Evolutionary conservation across 53 echinoderm and acorn worm species (phyloP).

Genomic region (Apostichopus leukothele): DNA sequence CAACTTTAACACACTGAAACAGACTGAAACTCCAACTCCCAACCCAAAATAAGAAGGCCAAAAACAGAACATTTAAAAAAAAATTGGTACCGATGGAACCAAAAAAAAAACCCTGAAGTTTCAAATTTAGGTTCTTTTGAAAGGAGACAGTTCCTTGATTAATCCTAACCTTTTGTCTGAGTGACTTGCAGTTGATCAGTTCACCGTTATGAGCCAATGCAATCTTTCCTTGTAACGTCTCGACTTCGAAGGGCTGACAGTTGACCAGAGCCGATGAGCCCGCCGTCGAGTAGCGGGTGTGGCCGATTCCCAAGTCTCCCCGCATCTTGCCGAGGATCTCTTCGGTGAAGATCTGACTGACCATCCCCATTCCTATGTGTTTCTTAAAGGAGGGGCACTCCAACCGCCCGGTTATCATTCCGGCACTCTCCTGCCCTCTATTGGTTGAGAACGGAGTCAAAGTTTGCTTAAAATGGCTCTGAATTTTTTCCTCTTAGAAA

Average conservation of each 20-base stretch:
- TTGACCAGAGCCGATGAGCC: constrained; percentile 86
- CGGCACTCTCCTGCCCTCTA: constrained; percentile 97
- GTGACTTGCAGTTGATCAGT: constrained; percentile 76
- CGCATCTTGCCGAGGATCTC: constrained; percentile 71
- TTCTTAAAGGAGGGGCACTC: constrained; percentile 67
- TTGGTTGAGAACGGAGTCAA: not conserved
- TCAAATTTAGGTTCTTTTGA: too few species aligned
- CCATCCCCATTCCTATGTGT: constrained; percentile 96
- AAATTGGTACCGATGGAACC: too few species aligned
- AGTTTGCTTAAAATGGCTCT: not conserved
- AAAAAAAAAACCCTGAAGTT: too few species aligned
- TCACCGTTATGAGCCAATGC: constrained; percentile 97
- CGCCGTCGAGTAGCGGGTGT: constrained; percentile 97
- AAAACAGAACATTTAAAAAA: too few species aligned
- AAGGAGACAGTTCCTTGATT: not conserved
- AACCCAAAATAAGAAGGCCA: too few species aligned
- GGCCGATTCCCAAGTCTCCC: constrained; percentile 89
- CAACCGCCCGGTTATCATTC: constrained; percentile 84
- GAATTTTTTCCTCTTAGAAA: not conserved
- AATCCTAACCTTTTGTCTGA: constrained; percentile 67
- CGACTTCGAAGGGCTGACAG: constrained; percentile 97
- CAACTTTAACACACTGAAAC: too few species aligned
- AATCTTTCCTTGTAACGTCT: constrained; percentile 92
- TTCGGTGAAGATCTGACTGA: constrained; percentile 79
- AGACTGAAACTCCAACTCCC: too few species aligned